phyloP scores from a whole-genome alignment of 2,888 invertebrate genomes.

The Caenorhabditis sp. region DNA sequence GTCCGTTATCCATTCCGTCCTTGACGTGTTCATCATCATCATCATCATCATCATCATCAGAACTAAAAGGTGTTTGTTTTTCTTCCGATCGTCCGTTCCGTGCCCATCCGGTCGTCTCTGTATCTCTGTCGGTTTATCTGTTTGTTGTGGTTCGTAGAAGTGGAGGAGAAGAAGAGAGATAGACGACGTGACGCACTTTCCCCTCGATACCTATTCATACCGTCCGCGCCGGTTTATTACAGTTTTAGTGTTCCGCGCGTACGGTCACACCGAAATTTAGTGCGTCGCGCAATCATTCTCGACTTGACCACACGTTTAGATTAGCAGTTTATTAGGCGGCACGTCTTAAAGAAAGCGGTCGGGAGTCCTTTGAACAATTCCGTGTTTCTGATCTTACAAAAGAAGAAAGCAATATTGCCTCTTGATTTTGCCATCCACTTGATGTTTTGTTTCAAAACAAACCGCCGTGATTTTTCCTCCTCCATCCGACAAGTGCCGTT shows the following conservation, averaged over 20 bases:
- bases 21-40: slow-evolving; percentile 44
- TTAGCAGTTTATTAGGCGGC: slow-evolving; percentile 39
- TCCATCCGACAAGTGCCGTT: slow-evolving; percentile 23
- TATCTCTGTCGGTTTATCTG: slow-evolving; percentile 36
- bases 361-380: no score
- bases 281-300: not conserved
- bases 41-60: slow-evolving; percentile 5
- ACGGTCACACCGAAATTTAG: no score
- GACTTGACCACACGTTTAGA: slow-evolving; percentile 34
- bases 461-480: not conserved
- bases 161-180: not conserved
- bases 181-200: slow-evolving; percentile 20
- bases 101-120: slow-evolving; percentile 35
- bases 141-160: slow-evolving; percentile 22
- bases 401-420: no score
- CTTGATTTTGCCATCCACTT: slow-evolving; percentile 4
- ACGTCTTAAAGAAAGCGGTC: not conserved
- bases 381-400: no score
- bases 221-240: slow-evolving; percentile 40
- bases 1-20: no score
- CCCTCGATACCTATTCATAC: not conserved
- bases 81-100: slow-evolving; percentile 2
- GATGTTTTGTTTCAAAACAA: slow-evolving; percentile 41
- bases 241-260: slow-evolving; percentile 47
- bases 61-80: slow-evolving; percentile 37